A percentile compares a stretch with the other conserved stretches of the same genome.
Conservation (phyloP, 2,888 invertebrate species). For the Cephus pulcher region DNA sequence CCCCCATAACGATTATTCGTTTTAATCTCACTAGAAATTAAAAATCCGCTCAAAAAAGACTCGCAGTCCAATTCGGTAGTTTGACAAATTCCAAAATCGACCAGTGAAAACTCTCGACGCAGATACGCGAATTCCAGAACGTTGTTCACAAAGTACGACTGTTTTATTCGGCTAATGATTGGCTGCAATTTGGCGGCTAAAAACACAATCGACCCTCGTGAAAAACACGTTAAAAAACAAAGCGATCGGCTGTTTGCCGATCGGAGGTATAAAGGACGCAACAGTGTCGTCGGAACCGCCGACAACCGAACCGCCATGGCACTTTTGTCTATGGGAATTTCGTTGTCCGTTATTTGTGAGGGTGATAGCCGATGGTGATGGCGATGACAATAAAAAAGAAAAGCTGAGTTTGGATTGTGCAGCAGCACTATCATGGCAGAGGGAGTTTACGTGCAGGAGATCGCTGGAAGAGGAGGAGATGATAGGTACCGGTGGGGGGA, state of each 20-base stretch:
- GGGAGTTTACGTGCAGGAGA: constrained; percentile 25
- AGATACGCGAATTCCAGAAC: too few species aligned
- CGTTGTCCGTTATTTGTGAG: constrained; percentile 33
- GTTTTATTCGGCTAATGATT: constrained; percentile 50
- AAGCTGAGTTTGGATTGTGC: constrained; percentile 24
- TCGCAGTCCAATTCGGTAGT: too few species aligned
- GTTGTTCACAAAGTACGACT: background rate
- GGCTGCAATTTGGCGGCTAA: constrained; percentile 49
- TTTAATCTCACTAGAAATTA: too few species aligned
- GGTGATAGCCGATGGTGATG: background rate
- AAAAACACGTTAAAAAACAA: constrained; percentile 51
- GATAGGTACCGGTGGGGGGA: background rate
- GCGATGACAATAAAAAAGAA: background rate
- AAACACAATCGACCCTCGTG: constrained; percentile 52
- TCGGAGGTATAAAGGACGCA: background rate
- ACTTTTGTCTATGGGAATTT: constrained; percentile 31
- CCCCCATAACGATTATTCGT: too few species aligned
- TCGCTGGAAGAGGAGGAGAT: constrained; percentile 28
- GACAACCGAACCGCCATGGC: background rate
- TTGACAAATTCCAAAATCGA: too few species aligned
- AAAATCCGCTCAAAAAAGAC: too few species aligned
- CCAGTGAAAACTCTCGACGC: too few species aligned
- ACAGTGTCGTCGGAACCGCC: too few species aligned
- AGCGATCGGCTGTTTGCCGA: constrained; percentile 3
- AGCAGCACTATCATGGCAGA: constrained; percentile 21